Conservation (phyloP, 1,140 invertebrate species). For the Periplaneta americana region DNA sequence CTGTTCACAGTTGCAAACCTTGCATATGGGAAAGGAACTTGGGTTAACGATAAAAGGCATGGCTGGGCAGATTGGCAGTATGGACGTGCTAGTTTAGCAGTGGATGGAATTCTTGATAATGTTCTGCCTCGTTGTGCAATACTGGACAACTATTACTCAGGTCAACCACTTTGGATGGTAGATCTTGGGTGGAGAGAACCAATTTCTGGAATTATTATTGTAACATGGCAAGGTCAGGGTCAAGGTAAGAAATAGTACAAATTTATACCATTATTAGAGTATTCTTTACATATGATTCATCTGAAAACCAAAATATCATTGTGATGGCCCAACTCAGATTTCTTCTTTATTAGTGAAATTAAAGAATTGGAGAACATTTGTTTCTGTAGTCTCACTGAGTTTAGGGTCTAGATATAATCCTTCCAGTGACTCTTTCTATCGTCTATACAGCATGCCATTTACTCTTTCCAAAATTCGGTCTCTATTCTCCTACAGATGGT, state of each 20-base stretch:
- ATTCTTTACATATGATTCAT: too few relatives aligned
- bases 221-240: constrained; percentile 49
- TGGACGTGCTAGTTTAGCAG: constrained; percentile 36
- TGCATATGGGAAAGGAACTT: constrained; percentile 45
- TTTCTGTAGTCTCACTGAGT: too few relatives aligned
- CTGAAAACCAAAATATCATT: too few relatives aligned
- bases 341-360: too few relatives aligned
- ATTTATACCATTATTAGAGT: too few relatives aligned
- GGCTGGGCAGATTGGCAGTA: constrained; percentile 39
- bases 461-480: too few relatives aligned
- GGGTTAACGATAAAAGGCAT: constrained; percentile 51
- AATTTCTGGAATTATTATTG: constrained; percentile 42
- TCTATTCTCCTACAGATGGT: too few relatives aligned
- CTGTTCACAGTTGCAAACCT: constrained; percentile 52
- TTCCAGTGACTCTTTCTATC: too few relatives aligned
- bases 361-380: too few relatives aligned
- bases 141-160: constrained; percentile 50
- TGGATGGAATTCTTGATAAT: constrained; percentile 35
- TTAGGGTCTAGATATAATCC: too few relatives aligned
- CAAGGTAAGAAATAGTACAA: constrained; percentile 33
- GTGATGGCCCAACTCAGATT: too few relatives aligned
- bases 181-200: constrained; percentile 41
- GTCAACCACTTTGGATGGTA: constrained; percentile 50
- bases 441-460: too few relatives aligned
- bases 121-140: constrained; percentile 43